phyloP scores from a whole-genome alignment of 1,140 invertebrate species.

The Polypedilum vanderplanki region DNA sequence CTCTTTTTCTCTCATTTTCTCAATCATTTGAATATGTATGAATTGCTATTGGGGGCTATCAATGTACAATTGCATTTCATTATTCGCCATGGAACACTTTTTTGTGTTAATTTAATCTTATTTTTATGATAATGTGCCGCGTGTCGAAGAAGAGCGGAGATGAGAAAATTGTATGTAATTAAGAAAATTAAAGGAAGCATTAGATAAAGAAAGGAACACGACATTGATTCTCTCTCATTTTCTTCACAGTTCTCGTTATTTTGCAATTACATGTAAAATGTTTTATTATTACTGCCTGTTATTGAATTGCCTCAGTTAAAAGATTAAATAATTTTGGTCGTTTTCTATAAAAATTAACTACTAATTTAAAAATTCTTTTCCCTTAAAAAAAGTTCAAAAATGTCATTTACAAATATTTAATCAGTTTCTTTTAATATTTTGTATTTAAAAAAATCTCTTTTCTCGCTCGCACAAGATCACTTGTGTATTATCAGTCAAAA shows the following conservation, averaged over 20 bases:
- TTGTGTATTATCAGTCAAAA: neutral
- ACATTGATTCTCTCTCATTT: neutral
- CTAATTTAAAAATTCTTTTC: no score
- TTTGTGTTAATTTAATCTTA: conserved; percentile 28
- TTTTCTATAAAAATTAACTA: no score
- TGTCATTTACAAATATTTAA: no score
- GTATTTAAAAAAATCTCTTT: no score
- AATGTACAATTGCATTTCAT: conserved; percentile 19
- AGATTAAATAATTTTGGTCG: no score
- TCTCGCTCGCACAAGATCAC: no score
- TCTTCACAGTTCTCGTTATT: no score
- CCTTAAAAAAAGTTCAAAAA: no score
- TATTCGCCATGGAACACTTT: conserved; percentile 8
- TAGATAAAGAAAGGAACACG: neutral
- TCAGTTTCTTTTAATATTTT: no score
- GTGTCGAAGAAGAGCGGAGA: conserved; percentile 15
- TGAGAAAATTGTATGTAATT: conserved; percentile 19
- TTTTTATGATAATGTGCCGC: conserved; percentile 27
- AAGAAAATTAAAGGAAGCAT: conserved; percentile 7
- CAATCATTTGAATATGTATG: neutral
- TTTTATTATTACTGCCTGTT: no score
- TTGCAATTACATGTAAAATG: no score
- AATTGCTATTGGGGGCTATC: neutral
- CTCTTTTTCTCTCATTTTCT: neutral
- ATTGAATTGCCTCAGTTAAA: no score